phyloP scores from a whole-genome alignment of 2,113 vertebrate species.

The Xyrauchen texanus region DNA sequence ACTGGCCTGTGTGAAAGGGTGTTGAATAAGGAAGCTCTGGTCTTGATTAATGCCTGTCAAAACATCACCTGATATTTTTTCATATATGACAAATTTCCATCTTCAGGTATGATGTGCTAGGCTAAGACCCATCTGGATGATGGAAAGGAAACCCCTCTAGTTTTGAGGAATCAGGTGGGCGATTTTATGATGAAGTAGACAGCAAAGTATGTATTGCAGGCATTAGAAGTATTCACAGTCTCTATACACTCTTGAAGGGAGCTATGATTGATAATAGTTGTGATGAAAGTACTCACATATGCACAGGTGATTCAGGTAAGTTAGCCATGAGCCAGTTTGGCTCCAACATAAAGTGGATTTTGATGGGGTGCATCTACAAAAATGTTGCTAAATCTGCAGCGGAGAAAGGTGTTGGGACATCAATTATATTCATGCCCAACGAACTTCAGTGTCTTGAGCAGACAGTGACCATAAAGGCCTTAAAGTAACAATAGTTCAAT shows the following conservation, averaged over 20 bases:
- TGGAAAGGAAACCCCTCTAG: slow-evolving; percentile 1
- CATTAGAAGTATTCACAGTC: slow-evolving; percentile 36
- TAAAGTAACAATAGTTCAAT: background rate
- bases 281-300: slow-evolving; percentile 33
- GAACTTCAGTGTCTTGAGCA: background rate
- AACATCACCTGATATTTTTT: slow-evolving; percentile 14
- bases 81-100: background rate
- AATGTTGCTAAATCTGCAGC: background rate
- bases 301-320: background rate
- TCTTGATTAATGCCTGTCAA: slow-evolving; percentile 33
- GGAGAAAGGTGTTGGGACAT: background rate
- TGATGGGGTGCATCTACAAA: background rate
- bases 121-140: background rate
- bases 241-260: slow-evolving; percentile 20
- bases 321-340: slow-evolving; percentile 2
- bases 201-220: background rate
- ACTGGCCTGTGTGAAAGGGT: background rate
- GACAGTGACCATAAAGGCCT: background rate
- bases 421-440: background rate
- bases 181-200: slow-evolving; percentile 17
- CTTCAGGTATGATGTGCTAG: slow-evolving; percentile 22
- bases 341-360: slow-evolving; percentile 35
- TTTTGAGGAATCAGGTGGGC: slow-evolving; percentile 11
- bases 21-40: slow-evolving; percentile 23
- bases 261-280: slow-evolving; percentile 38